Percentiles rank a stretch among this genome's conserved stretches.
Evolutionary conservation across 2,113 vertebrate genomes (phyloP).

Genomic region (Climacteris rufus): DNA sequence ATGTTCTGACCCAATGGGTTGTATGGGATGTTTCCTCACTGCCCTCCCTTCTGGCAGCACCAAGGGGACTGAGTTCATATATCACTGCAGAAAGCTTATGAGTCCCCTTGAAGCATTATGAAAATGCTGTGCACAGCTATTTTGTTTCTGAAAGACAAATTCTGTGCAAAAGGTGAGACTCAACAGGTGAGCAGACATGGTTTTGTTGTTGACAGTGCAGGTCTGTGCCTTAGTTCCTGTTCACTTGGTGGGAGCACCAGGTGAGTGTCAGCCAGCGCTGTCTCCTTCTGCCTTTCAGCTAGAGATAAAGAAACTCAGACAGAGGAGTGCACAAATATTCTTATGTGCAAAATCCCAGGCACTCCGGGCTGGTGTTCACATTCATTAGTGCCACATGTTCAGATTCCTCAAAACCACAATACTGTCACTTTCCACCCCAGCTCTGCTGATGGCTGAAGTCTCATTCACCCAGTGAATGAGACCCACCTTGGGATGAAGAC

Average conservation of each 20-base stretch:
- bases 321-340: neutral
- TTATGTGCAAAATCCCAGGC: neutral
- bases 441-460: neutral
- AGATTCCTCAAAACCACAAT: neutral
- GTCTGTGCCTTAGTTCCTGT: no score
- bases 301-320: neutral
- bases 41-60: neutral
- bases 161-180: neutral
- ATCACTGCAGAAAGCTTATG: neutral
- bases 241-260: neutral
- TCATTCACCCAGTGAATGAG: fast-evolving
- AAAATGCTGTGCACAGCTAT: constrained; percentile 3
- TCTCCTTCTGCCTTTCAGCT: neutral
- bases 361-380: neutral
- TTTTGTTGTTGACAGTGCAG: neutral
- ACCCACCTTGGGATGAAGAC: fast-evolving
- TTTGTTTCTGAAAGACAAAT: constrained; percentile 32
- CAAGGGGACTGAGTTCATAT: neutral
- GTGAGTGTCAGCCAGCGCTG: fast-evolving
- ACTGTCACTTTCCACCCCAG: neutral
- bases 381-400: neutral
- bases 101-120: neutral
- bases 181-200: neutral
- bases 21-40: constrained; percentile 2
- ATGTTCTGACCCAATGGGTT: neutral